Evolutionary conservation across 2,113 vertebrate genomes (phyloP).

Genomic region (Varanus komodoensis): DNA sequence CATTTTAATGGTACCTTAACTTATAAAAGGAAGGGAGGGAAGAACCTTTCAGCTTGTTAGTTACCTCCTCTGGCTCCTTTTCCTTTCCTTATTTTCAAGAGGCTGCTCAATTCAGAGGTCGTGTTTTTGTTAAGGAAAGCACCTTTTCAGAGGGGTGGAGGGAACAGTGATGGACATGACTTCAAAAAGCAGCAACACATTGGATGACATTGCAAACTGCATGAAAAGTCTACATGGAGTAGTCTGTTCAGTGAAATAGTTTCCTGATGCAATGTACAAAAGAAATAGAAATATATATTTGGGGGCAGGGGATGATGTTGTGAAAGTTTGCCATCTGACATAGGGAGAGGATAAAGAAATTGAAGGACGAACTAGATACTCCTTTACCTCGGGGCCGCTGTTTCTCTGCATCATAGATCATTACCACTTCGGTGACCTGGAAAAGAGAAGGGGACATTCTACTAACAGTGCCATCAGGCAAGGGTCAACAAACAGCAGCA

Average conservation of each 20-base stretch:
- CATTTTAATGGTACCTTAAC: slow-evolving; percentile 26
- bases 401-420: slow-evolving; percentile 99
- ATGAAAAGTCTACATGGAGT: slow-evolving; percentile 60
- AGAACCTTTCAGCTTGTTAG: not conserved
- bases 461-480: slow-evolving; percentile 52
- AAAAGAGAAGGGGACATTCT: slow-evolving; percentile 70
- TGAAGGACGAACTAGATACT: slow-evolving; percentile 88
- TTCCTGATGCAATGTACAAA: slow-evolving; percentile 66
- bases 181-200: slow-evolving; percentile 62
- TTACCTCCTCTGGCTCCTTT: not conserved
- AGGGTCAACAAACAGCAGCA: slow-evolving; percentile 27
- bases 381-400: slow-evolving; percentile 99
- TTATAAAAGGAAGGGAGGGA: slow-evolving; percentile 6
- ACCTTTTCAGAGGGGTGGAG: not conserved
- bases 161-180: slow-evolving; percentile 54
- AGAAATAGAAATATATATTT: slow-evolving; percentile 61
- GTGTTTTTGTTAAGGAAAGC: slow-evolving; percentile 51
- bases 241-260: slow-evolving; percentile 63
- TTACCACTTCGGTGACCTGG: slow-evolving; percentile 99
- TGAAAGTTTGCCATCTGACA: slow-evolving; percentile 96
- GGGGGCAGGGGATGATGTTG: slow-evolving; percentile 52
- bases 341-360: slow-evolving; percentile 79
- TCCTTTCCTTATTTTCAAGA: not conserved
- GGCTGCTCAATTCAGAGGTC: slow-evolving; percentile 39
- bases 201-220: slow-evolving; percentile 60